Conservation (phyloP, 1,140 invertebrate genomes). For the Thalassaphorura encarpata region DNA sequence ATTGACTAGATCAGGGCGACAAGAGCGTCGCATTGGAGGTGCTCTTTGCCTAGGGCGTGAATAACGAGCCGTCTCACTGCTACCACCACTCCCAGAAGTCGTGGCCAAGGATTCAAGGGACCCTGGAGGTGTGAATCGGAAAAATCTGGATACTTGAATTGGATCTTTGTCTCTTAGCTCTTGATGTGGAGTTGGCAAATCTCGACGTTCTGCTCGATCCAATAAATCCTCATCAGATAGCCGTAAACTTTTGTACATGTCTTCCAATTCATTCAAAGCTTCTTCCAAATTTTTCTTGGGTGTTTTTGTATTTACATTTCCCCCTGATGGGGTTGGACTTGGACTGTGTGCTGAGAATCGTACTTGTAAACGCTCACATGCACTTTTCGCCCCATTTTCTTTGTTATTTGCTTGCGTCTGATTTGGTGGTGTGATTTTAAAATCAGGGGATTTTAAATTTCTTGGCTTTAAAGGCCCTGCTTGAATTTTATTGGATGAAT, state of each 20-base stretch:
- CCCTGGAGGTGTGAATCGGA: slow-evolving; percentile 26
- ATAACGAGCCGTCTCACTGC: neutral
- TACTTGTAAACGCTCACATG: neutral
- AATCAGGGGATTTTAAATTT: slow-evolving; percentile 1
- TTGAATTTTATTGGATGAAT: neutral
- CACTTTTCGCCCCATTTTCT: neutral
- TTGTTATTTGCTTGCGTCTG: neutral
- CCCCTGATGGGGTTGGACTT: neutral
- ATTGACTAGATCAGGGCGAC: slow-evolving; percentile 50
- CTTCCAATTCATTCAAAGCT: slow-evolving; percentile 74
- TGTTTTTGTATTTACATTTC: slow-evolving; percentile 19
- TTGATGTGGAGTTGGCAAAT: slow-evolving; percentile 49
- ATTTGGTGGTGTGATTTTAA: neutral
- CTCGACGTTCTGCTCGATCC: slow-evolving; percentile 62
- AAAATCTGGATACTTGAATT: neutral
- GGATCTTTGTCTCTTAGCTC: slow-evolving; percentile 26
- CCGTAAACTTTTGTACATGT: slow-evolving; percentile 72
- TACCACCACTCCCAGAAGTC: slow-evolving; percentile 21
- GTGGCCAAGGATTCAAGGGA: slow-evolving; percentile 31
- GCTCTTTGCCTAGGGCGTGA: slow-evolving; percentile 30
- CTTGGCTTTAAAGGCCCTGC: neutral
- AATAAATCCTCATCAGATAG: slow-evolving; percentile 69
- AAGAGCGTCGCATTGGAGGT: slow-evolving; percentile 37
- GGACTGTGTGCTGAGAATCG: neutral
- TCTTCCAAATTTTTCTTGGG: slow-evolving; percentile 59